phyloP scores from a whole-genome alignment of 2,888 invertebrate species.

The Lasiommata megera region DNA sequence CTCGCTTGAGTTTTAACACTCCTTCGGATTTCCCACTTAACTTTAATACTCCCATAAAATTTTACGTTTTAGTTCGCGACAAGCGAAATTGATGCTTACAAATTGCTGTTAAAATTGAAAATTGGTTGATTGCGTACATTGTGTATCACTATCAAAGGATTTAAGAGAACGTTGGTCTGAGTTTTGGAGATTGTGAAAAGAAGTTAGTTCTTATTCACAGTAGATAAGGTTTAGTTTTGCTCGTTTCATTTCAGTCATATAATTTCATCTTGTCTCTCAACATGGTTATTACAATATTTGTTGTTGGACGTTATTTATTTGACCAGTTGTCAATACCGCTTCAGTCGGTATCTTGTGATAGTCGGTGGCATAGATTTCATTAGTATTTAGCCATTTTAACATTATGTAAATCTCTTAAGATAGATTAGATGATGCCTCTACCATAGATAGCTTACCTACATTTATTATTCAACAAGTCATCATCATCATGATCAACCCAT shows the following conservation, averaged over 20 bases:
- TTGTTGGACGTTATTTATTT: conserved; percentile 73
- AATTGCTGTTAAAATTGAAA: conserved; percentile 42
- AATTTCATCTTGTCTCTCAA: conserved; percentile 43
- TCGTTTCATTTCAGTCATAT: conserved; percentile 40
- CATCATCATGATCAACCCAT: too few species aligned
- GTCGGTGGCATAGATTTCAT: conserved; percentile 57
- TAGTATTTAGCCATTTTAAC: conserved; percentile 35
- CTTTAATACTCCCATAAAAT: conserved; percentile 76
- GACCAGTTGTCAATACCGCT: conserved; percentile 58
- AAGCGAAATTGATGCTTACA: conserved; percentile 49
- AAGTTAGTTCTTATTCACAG: conserved; percentile 51
- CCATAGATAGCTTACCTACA: not conserved
- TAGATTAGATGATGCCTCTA: too few species aligned
- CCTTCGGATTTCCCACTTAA: conserved; percentile 79
- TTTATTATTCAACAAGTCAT: not conserved
- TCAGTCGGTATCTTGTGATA: conserved; percentile 46
- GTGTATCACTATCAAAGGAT: conserved; percentile 60
- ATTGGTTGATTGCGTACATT: conserved; percentile 40
- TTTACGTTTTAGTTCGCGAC: conserved; percentile 52
- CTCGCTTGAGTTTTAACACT: conserved; percentile 65
- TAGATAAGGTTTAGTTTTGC: conserved; percentile 49
- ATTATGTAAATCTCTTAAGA: conserved; percentile 46
- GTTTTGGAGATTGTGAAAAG: conserved; percentile 43
- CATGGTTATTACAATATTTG: conserved; percentile 75
- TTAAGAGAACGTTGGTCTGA: conserved; percentile 57